These are phyloP conservation scores for Abrostola tripartita DNA, from an alignment of 2,888 invertebrate species.

Conservation along the genomic window DNA sequence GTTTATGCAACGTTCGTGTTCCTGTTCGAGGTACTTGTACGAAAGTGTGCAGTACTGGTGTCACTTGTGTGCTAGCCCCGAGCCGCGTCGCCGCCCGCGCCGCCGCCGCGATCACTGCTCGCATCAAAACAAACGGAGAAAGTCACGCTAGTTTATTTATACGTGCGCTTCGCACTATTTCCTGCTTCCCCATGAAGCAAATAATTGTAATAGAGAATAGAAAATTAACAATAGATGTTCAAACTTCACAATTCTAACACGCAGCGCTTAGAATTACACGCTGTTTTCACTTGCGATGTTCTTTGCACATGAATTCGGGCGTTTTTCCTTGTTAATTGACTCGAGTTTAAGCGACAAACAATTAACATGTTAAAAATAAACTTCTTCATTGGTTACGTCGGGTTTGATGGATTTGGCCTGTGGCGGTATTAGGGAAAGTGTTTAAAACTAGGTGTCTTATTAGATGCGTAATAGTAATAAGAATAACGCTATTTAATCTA, in stretches of 20 bases:
- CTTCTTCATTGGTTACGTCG: background rate
- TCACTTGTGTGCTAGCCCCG: constrained; percentile 24
- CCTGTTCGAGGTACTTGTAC: constrained; percentile 46
- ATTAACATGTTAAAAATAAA: constrained; percentile 8
- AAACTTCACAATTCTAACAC: constrained; percentile 33
- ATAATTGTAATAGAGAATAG: constrained; percentile 64
- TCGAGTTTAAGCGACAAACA: background rate
- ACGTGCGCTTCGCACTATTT: constrained; percentile 73
- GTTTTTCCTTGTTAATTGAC: constrained; percentile 14
- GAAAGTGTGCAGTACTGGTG: constrained; percentile 18
- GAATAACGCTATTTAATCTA: constrained; percentile 3
- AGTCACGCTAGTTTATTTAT: constrained; percentile 76
- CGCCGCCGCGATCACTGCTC: constrained; percentile 52
- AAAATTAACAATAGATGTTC: constrained; percentile 55
- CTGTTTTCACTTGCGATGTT: constrained; percentile 31
- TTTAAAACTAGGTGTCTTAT: constrained; percentile 4
- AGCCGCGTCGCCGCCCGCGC: constrained; percentile 42
- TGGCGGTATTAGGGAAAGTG: constrained; percentile 21
- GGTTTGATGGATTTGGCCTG: constrained; percentile 2
- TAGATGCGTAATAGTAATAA: background rate
- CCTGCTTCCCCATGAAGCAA: constrained; percentile 73
- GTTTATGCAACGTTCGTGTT: constrained; percentile 49
- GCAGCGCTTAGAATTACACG: constrained; percentile 25
- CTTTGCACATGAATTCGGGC: constrained; percentile 13
- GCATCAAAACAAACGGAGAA: constrained; percentile 83